Evolutionary conservation across 2,888 invertebrate genomes (phyloP).

Genomic region (Himalopsyche anomala): DNA sequence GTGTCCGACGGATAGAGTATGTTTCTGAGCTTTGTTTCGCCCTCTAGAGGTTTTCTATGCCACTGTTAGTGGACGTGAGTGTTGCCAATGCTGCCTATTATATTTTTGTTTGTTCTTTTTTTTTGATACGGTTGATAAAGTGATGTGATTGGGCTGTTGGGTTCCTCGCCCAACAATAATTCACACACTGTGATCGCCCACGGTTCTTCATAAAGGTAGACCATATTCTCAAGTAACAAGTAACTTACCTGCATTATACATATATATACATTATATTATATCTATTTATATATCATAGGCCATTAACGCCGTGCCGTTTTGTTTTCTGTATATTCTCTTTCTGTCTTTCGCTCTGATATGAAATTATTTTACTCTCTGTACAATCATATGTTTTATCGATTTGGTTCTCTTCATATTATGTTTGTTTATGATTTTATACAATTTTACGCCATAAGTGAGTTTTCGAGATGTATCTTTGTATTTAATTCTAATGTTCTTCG

Average conservation of each 20-base stretch:
- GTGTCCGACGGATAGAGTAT: slow-evolving; percentile 51
- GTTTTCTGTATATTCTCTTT: slow-evolving; percentile 64
- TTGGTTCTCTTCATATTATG: slow-evolving; percentile 36
- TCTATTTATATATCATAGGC: slow-evolving; percentile 58
- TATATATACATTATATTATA: slow-evolving; percentile 58
- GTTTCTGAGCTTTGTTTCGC: slow-evolving; percentile 49
- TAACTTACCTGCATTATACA: slow-evolving; percentile 65
- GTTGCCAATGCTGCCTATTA: slow-evolving; percentile 60
- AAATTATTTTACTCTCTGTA: slow-evolving; percentile 60
- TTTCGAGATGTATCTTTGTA: slow-evolving; percentile 38
- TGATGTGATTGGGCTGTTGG: slow-evolving; percentile 64
- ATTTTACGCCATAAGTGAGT: slow-evolving; percentile 46
- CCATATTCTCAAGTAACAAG: slow-evolving; percentile 64
- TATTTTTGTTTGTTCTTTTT: slow-evolving; percentile 65
- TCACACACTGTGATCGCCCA: slow-evolving; percentile 63
- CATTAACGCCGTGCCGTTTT: slow-evolving; percentile 62
- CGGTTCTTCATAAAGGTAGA: slow-evolving; percentile 65
- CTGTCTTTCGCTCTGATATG: slow-evolving; percentile 64
- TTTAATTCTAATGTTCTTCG: slow-evolving; percentile 53
- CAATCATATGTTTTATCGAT: slow-evolving; percentile 55
- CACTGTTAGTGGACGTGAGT: slow-evolving; percentile 38
- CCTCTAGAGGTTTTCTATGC: slow-evolving; percentile 45
- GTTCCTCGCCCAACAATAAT: slow-evolving; percentile 58
- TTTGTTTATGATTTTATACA: slow-evolving; percentile 53
- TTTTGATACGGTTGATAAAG: slow-evolving; percentile 65